Base-by-base conservation (phyloP, 1,140 invertebrate genomes). In the Calliopsis andreniformis region DNA sequence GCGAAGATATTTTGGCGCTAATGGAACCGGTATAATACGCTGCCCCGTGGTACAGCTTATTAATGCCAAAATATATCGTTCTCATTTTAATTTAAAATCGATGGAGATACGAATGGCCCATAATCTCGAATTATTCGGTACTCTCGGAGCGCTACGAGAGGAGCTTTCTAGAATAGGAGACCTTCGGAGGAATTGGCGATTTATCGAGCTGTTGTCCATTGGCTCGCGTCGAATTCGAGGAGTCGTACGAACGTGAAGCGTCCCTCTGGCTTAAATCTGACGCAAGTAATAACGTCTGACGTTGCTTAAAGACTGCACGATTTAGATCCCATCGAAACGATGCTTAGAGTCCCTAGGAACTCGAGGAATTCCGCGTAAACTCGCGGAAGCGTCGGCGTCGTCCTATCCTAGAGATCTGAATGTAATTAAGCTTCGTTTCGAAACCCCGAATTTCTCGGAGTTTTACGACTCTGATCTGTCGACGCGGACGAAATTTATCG, bases 201-300 rank as follows among this genome's bases (percentile, higher is more conserved):
- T 63, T 63, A 75, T 67, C 63, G 49, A n/a, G 28, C 25, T 53
- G 23, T 42, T 39, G 42, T 39, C 43, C 45, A 6, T 8, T 8
- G 25, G 35, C 49, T 39, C 35, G 58, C 28, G 39, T 47, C 42
- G 42, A 71, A 71, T 62, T 47, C 39, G 58, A 49, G 3, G 32
- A 55, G 18, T 35, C 43, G 35, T 51, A 16, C 18, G 30, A 43
- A 0, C 35, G 10, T 14, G 23, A 43, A 61, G 43, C 35, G 16
- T 43, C 43, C 47, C 35, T 47, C 20, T 71, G 76, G 64, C 69
- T 53, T 72, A 59, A 63, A 81, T 62, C 45, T 56, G 56, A 78
- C 67, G 79, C 43, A 16, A 39, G 66, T 70, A 82, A 82, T 80
- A 80, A 82, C 47, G 61, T 18, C 43, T 61, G 64, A 69, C 45